Conservation (phyloP, 2,888 invertebrate genomes). For the Liopterus haemorrhoidalis region DNA sequence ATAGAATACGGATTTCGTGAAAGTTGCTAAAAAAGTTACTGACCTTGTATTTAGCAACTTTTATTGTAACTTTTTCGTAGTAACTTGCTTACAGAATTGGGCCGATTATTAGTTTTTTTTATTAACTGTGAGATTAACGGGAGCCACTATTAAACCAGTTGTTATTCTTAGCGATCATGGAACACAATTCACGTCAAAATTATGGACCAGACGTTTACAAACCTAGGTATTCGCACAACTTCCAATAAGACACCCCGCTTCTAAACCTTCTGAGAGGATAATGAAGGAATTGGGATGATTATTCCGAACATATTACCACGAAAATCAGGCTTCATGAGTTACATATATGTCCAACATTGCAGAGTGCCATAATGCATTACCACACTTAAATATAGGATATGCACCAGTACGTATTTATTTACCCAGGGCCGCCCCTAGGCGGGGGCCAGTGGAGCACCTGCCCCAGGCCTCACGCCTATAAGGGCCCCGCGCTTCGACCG, state of each 20-base stretch:
- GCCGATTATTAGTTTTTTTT: too few relatives aligned
- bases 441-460: too few relatives aligned
- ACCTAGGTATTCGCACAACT: constrained; percentile 14
- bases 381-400: constrained; percentile 20
- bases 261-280: constrained; percentile 30
- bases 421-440: too few relatives aligned
- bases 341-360: constrained; percentile 16
- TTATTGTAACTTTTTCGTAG: too few relatives aligned
- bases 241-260: constrained; percentile 28
- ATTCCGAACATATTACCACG: constrained; percentile 25
- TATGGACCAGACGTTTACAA: constrained; percentile 21
- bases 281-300: constrained; percentile 30
- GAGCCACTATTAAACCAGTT: constrained; percentile 14
- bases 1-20: too few relatives aligned
- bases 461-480: too few relatives aligned
- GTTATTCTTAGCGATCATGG: constrained; percentile 28
- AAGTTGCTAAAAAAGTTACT: too few relatives aligned
- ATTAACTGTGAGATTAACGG: too few relatives aligned
- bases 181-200: constrained; percentile 28
- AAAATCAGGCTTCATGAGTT: constrained; percentile 24
- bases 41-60: too few relatives aligned
- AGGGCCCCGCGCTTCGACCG: too few relatives aligned
- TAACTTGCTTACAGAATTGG: too few relatives aligned
- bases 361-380: constrained; percentile 10
- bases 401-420: too few relatives aligned